Conservation (phyloP, 2,113 vertebrate species). For the Microtus montanus region DNA sequence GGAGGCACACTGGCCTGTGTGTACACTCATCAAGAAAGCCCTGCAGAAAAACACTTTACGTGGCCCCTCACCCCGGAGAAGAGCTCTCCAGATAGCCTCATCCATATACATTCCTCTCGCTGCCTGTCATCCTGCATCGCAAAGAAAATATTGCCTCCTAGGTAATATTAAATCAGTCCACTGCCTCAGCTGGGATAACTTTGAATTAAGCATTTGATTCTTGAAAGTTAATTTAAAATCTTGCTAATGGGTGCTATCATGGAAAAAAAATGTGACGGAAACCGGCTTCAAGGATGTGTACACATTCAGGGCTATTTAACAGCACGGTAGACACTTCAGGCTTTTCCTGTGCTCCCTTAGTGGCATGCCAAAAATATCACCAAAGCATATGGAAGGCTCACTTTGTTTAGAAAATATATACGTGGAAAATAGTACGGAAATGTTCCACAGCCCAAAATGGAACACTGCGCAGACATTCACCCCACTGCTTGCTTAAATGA, state of each 20-base stretch:
- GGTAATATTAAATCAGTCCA: slow-evolving; percentile 22
- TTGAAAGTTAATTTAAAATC: neutral
- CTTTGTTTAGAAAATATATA: slow-evolving; percentile 35
- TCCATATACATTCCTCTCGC: slow-evolving; percentile 28
- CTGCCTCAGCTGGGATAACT: neutral
- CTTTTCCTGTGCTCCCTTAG: neutral
- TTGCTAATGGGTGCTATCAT: neutral
- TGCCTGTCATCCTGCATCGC: neutral
- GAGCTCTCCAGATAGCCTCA: neutral
- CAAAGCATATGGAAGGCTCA: slow-evolving; percentile 32
- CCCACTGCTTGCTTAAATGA: neutral
- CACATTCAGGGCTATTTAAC: neutral
- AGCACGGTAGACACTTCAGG: neutral
- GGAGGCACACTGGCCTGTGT: neutral
- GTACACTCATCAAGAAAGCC: neutral
- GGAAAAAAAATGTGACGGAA: neutral
- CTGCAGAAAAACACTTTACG: neutral
- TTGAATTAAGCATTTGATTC: neutral
- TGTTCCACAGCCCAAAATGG: neutral
- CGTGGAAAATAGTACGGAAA: slow-evolving; percentile 29
- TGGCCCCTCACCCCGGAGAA: neutral
- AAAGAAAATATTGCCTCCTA: slow-evolving; percentile 27
- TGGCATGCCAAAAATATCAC: slow-evolving; percentile 39
- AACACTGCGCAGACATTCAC: neutral
- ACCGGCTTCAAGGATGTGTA: neutral